phyloP scores from a whole-genome alignment of 2,113 vertebrate genomes.

The Apodemus speciosus region DNA sequence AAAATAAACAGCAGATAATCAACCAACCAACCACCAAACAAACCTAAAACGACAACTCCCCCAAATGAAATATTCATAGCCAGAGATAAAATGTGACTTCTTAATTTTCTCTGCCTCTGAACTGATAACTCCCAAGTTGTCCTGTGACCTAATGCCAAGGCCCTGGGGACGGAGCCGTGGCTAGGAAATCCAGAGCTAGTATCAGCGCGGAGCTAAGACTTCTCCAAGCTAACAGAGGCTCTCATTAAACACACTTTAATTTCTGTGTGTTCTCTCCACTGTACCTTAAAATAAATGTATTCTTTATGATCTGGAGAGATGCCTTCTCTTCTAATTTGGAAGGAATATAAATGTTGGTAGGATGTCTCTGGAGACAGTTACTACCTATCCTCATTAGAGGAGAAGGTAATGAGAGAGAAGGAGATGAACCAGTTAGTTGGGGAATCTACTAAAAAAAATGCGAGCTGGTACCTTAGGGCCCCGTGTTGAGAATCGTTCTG shows the following conservation, averaged over 20 bases:
- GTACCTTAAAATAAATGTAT: slow-evolving; percentile 80
- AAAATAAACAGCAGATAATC: neutral
- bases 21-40: neutral
- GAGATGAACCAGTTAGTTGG: slow-evolving; percentile 72
- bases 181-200: neutral
- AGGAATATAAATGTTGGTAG: slow-evolving; percentile 74
- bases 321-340: slow-evolving; percentile 77
- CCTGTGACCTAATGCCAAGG: neutral
- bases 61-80: neutral
- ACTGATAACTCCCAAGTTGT: neutral
- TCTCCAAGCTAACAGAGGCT: slow-evolving; percentile 44
- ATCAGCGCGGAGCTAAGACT: neutral
- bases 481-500: slow-evolving; percentile 64
- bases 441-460: slow-evolving; percentile 46
- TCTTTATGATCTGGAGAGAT: slow-evolving; percentile 78
- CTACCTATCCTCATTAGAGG: slow-evolving; percentile 70
- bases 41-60: neutral
- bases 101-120: neutral
- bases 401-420: slow-evolving; percentile 65
- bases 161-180: neutral
- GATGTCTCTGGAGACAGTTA: slow-evolving; percentile 62
- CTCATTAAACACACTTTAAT: slow-evolving; percentile 78
- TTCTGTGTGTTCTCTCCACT: slow-evolving; percentile 74
- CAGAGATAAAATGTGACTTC: neutral
- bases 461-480: slow-evolving; percentile 57